phyloP scores from a whole-genome alignment of 2,888 invertebrate species.

The Laothoe populi region DNA sequence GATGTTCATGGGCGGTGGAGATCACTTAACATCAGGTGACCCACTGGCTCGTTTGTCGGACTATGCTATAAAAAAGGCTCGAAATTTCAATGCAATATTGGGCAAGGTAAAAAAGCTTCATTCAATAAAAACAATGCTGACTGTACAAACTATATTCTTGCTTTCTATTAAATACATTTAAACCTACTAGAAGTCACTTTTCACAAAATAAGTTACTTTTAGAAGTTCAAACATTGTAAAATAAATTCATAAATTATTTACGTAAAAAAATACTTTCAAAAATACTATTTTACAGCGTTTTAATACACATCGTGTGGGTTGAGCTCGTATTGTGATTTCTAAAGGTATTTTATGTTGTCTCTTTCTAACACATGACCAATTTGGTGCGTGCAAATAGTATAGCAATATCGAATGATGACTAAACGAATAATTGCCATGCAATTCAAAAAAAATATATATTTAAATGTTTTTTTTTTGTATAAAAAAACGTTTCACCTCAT shows the following conservation, averaged over 20 bases:
- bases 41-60: too few relatives aligned
- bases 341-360: background rate
- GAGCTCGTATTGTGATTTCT: conserved; percentile 1
- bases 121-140: background rate
- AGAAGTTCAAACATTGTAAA: conserved; percentile 15
- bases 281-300: conserved; percentile 21
- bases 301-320: background rate
- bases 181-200: conserved; percentile 16
- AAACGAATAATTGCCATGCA: too few relatives aligned
- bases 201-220: conserved; percentile 12
- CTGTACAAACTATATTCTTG: conserved; percentile 7
- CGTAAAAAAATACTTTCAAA: conserved; percentile 13
- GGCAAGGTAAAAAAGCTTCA: too few relatives aligned
- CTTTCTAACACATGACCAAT: background rate
- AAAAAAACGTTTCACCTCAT: too few relatives aligned
- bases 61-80: too few relatives aligned
- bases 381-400: background rate
- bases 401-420: background rate
- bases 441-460: too few relatives aligned
- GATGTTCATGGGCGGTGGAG: too few relatives aligned
- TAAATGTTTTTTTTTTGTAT: too few relatives aligned
- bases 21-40: too few relatives aligned
- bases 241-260: conserved; percentile 14
- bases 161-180: background rate
- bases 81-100: too few relatives aligned